Conservation (phyloP, 2,797 vertebrate species). For the Chaetophractus vellerosus region DNA sequence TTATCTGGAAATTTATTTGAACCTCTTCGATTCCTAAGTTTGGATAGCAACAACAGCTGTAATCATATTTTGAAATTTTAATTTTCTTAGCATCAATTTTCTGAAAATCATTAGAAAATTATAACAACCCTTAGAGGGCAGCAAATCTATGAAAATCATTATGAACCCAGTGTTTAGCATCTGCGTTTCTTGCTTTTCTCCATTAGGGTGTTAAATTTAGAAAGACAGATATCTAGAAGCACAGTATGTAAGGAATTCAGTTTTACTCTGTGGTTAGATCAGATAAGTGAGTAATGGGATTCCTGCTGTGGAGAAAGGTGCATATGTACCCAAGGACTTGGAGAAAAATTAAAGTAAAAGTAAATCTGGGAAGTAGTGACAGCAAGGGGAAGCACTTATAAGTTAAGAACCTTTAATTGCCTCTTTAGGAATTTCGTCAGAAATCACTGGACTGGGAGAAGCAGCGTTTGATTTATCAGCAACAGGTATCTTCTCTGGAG, state of each 20-base stretch:
- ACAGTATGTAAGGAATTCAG: conserved; percentile 63
- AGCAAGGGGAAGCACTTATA: conserved; percentile 67
- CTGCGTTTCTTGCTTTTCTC: conserved; percentile 75
- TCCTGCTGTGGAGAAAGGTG: conserved; percentile 82
- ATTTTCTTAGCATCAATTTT: conserved; percentile 69
- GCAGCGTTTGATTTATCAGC: conserved; percentile 93
- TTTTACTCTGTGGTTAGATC: conserved; percentile 70
- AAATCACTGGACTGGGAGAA: conserved; percentile 94
- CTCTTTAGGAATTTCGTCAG: conserved; percentile 93
- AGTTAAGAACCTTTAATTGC: conserved; percentile 78
- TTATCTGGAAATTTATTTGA: conserved; percentile 36
- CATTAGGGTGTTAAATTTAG: conserved; percentile 78
- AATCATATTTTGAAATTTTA: conserved; percentile 71
- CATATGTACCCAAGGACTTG: background rate
- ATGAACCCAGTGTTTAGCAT: conserved; percentile 69
- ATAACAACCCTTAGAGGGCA: conserved; percentile 81
- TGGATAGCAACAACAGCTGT: conserved; percentile 47
- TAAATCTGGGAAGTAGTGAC: conserved; percentile 10
- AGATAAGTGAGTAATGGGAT: conserved; percentile 82
- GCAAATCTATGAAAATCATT: conserved; percentile 78
- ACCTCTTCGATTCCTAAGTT: conserved; percentile 37
- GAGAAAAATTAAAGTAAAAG: conserved; percentile 23
- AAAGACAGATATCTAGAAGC: conserved; percentile 74
- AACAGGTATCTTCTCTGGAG: conserved; percentile 93
- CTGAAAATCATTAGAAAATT: conserved; percentile 73